These are phyloP conservation scores for Micoletzkya japonica DNA, from an alignment of 2,888 invertebrate species.

Conservation along the genomic window DNA sequence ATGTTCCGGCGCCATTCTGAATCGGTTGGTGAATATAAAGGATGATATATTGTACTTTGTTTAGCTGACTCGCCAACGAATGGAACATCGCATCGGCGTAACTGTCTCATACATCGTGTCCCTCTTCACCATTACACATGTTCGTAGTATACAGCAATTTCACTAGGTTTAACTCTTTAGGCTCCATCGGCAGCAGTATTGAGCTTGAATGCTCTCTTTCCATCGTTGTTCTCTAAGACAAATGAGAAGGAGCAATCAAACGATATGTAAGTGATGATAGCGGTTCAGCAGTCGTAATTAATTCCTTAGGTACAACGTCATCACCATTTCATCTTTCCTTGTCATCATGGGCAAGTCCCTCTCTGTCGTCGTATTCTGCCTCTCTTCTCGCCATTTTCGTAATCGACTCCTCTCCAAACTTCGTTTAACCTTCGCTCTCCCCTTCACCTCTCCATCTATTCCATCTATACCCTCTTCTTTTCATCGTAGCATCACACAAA, in stretches of 20 bases:
- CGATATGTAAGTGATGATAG: background rate
- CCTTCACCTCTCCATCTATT: background rate
- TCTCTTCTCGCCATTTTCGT: background rate
- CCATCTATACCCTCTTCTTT: no score
- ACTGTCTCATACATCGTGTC: background rate
- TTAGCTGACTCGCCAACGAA: slow-evolving; percentile 12
- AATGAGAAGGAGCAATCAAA: background rate
- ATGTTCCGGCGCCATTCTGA: slow-evolving; percentile 16
- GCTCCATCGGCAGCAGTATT: slow-evolving; percentile 11
- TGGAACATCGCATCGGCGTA: slow-evolving; percentile 1
- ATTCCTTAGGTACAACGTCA: background rate
- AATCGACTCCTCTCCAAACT: background rate
- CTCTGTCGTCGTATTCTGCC: slow-evolving; percentile 17
- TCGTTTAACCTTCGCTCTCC: no score
- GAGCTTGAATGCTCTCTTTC: background rate
- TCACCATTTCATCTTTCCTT: background rate
- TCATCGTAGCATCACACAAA: no score
- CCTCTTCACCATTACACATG: slow-evolving; percentile 6
- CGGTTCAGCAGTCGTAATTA: background rate
- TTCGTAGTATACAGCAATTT: background rate
- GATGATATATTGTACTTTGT: background rate
- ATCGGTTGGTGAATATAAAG: background rate
- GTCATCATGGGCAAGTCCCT: background rate
- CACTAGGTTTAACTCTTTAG: slow-evolving; percentile 5
- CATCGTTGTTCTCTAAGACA: background rate